Evolutionary conservation across 2,888 invertebrate genomes (phyloP), one percentile per base, ranked within the genome.

Genomic region (Didymodactylos carnosus): DNA sequence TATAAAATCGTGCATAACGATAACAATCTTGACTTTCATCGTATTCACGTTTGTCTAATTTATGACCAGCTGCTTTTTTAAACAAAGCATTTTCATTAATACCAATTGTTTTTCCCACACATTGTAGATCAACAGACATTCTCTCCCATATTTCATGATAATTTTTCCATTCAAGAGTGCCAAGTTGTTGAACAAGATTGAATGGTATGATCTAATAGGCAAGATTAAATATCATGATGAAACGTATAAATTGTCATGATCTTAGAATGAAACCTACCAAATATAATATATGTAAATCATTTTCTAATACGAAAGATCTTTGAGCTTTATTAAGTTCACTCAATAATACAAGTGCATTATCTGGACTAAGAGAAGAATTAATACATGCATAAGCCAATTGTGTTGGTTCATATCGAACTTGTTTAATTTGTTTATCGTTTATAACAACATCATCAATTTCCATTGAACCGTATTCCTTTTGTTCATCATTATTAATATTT

Each of bases 241-340:
- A 16, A n/a, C 8, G 46, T 23, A 49, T 10, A 49, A 49, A 19
- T 5, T n/a, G 13, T 19, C 1, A 29, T 53, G 27, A 19, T 23
- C 1, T 8, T 13, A 13, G 3, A 62, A 73, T 46, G n/a, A 71
- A 62, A 3, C 72, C 70, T 51, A 94, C 94, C 79, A 94, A 86
- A 83, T 95, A 98, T 70, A 98, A 88, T 51, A 95, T 87, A 84
- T 98, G 97, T 4, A 98, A 86, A 79, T 98, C 97, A 73, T 91
- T 91, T 81, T 94, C 93, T 16, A 98, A 84, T 0, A 93, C 93
- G 80, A 98, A 89, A 80, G 91, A 90, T 78, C 90, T 89, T 13
- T 93, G 87, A 0, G 95, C 93, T 82, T 89, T 90, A 82, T 92
- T 90, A 39, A 98, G 83, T 83, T 97, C 97, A n/a, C 79, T 78